phyloP scores from a whole-genome alignment of 2,113 vertebrate species.

The Limnothrissa miodon region DNA sequence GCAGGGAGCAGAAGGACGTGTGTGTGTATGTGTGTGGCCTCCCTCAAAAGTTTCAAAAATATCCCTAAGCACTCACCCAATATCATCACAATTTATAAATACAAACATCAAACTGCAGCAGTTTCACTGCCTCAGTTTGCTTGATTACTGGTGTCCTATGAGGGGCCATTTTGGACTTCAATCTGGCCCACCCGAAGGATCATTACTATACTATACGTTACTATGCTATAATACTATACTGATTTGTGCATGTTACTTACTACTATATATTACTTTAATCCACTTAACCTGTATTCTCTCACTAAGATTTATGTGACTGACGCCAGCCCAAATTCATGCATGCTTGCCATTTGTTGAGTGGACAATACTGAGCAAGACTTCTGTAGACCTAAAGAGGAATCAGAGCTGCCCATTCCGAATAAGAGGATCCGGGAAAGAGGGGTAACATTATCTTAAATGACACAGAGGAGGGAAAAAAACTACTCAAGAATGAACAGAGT shows the following conservation, averaged over 20 bases:
- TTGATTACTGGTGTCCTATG: neutral
- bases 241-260: too few relatives aligned
- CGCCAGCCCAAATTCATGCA: neutral
- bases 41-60: slow-evolving; percentile 13
- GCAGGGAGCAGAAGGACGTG: neutral
- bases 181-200: neutral
- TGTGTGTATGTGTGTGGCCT: slow-evolving; percentile 1
- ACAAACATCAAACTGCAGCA: neutral
- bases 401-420: neutral
- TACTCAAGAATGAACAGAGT: neutral
- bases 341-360: neutral
- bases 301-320: neutral
- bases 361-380: neutral
- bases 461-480: too few relatives aligned
- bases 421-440: neutral
- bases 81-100: slow-evolving; percentile 10
- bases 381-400: neutral
- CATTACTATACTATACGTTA: too few relatives aligned
- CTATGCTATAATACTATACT: too few relatives aligned
- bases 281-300: too few relatives aligned
- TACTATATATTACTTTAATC: too few relatives aligned
- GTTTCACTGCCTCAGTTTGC: neutral
- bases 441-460: neutral
- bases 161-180: neutral
- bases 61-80: neutral